phyloP scores from a whole-genome alignment of 2,888 invertebrate genomes.

The Germaria angustata region DNA sequence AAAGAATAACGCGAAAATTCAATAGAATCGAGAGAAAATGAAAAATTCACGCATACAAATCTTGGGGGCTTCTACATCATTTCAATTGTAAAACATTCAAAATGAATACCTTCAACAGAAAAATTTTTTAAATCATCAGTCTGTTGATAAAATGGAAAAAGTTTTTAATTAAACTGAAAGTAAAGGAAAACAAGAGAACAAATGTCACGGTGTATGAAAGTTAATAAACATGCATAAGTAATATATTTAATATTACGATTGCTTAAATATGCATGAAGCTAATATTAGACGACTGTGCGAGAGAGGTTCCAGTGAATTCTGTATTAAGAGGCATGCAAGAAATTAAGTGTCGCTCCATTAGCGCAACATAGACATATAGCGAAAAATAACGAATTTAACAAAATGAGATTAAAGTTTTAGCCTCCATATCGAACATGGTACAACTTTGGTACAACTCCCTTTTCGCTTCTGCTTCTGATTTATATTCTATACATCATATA shows the following conservation, averaged over 20 bases:
- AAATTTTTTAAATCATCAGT: slow-evolving; percentile 25
- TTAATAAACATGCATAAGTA: slow-evolving; percentile 13
- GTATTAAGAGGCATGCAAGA: no score
- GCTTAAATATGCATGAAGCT: neutral
- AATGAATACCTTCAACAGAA: slow-evolving; percentile 15
- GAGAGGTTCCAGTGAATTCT: no score
- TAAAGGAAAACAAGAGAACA: neutral
- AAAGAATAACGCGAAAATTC: neutral
- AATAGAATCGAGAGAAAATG: neutral
- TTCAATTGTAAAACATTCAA: neutral
- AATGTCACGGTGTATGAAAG: slow-evolving; percentile 38
- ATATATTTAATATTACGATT: neutral
- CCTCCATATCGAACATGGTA: no score
- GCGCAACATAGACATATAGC: no score
- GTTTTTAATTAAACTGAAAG: slow-evolving; percentile 51
- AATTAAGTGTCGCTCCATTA: no score
- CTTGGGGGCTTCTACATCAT: neutral
- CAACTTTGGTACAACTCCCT: no score
- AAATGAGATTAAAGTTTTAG: no score
- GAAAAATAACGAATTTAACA: no score
- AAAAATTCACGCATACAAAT: neutral
- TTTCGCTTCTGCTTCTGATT: no score
- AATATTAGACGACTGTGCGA: neutral
- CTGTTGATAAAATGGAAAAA: slow-evolving; percentile 35
- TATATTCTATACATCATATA: no score